Conservation (phyloP, 2,113 vertebrate species). For the Macrotus californicus region DNA sequence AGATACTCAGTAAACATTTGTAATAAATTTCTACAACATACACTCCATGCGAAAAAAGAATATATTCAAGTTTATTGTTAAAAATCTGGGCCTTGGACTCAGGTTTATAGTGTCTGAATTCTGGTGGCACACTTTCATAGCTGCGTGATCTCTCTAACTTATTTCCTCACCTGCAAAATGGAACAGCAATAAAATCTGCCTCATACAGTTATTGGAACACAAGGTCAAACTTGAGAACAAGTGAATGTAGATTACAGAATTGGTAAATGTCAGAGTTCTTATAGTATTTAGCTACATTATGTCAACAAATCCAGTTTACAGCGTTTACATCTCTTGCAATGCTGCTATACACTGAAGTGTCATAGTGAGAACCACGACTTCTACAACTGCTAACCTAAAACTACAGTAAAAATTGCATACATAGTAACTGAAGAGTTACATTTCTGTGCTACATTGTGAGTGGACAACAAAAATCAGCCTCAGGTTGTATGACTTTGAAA, state of each 20-base stretch:
- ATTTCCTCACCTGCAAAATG: neutral
- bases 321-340: conserved; percentile 25
- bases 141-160: neutral
- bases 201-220: neutral
- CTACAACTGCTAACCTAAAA: conserved; percentile 2
- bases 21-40: neutral
- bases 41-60: neutral
- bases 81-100: neutral
- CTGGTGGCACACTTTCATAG: neutral
- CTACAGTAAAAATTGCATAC: neutral
- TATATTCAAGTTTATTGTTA: neutral
- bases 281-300: conserved; percentile 3
- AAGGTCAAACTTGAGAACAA: conserved; percentile 39
- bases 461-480: neutral
- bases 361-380: neutral
- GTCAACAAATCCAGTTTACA: neutral
- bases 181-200: neutral
- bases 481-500: neutral
- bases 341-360: neutral
- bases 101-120: neutral
- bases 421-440: neutral
- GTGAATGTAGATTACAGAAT: conserved; percentile 13
- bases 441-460: neutral
- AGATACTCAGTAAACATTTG: neutral
- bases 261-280: neutral